Evolutionary conservation across 1,140 invertebrate species (phyloP).

Genomic region (Pygmarrhopalites habei): DNA sequence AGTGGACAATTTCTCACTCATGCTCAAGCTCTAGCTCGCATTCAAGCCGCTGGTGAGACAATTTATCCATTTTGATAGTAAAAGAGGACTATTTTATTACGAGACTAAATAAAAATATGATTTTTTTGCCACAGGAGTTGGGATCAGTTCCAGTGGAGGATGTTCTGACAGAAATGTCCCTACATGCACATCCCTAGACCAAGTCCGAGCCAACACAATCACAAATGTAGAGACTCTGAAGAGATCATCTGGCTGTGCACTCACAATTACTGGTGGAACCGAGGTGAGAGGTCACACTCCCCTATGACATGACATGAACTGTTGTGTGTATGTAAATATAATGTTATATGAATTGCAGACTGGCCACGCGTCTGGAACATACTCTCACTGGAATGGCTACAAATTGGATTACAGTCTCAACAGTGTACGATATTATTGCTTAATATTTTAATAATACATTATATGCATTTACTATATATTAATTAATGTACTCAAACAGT

Average conservation of each 20-base stretch:
- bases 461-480: no score
- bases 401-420: conserved; percentile 29
- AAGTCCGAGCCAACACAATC: conserved; percentile 23
- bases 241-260: conserved; percentile 21
- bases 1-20: conserved; percentile 23
- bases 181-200: conserved; percentile 32
- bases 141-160: conserved; percentile 25
- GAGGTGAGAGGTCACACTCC: conserved; percentile 16
- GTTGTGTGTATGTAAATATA: neutral
- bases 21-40: conserved; percentile 15
- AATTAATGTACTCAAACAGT: no score
- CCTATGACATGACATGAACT: neutral
- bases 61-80: neutral
- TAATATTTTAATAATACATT: no score
- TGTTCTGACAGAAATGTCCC: conserved; percentile 31
- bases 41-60: conserved; percentile 21
- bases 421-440: no score
- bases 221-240: conserved; percentile 19
- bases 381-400: conserved; percentile 37
- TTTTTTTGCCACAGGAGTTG: conserved; percentile 17
- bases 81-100: neutral
- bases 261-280: conserved; percentile 34
- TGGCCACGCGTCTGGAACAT: conserved; percentile 30
- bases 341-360: conserved; percentile 5
- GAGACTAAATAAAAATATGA: neutral